These are phyloP conservation scores for Phallusia fumigata DNA, from an alignment of 23 tunicate species.

Conservation along the genomic window DNA sequence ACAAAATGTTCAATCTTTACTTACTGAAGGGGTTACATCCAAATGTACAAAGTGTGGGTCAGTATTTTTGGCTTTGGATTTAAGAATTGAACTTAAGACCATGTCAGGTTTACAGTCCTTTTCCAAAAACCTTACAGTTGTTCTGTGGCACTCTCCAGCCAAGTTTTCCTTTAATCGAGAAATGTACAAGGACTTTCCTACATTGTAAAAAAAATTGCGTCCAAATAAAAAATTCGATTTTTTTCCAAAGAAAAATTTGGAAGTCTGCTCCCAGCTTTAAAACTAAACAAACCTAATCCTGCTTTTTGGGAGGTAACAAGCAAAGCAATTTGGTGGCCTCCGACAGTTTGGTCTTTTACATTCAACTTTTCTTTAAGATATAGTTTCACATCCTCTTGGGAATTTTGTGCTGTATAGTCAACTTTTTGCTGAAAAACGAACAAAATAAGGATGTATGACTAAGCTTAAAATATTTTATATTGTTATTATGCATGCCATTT, in stretches of 20 bases:
- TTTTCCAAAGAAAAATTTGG: no score
- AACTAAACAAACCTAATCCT: conserved; percentile 46
- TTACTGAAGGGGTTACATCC: conserved; percentile 62
- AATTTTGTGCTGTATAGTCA: conserved; percentile 27
- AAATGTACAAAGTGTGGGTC: conserved; percentile 44
- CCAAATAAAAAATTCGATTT: not conserved
- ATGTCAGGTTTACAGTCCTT: conserved; percentile 19
- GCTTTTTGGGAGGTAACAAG: conserved; percentile 43
- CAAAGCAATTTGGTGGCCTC: conserved; percentile 17
- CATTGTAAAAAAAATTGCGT: not conserved
- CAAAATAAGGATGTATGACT: not conserved
- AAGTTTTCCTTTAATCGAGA: conserved; percentile 18
- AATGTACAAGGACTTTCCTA: conserved; percentile 69
- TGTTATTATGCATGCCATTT: no score
- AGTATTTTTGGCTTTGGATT: conserved; percentile 12
- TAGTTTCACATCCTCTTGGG: conserved; percentile 21
- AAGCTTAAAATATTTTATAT: no score
- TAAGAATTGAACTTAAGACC: conserved; percentile 12
- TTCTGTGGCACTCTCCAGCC: conserved; percentile 3
- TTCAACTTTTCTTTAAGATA: conserved; percentile 18
- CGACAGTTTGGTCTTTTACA: no score
- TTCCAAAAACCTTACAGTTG: conserved; percentile 46
- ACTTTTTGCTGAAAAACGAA: conserved; percentile 43
- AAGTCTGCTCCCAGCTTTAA: no score
- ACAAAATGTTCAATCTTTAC: no score